Base-by-base conservation (phyloP, 2,888 invertebrate genomes). In the Calephelis perditalis region DNA sequence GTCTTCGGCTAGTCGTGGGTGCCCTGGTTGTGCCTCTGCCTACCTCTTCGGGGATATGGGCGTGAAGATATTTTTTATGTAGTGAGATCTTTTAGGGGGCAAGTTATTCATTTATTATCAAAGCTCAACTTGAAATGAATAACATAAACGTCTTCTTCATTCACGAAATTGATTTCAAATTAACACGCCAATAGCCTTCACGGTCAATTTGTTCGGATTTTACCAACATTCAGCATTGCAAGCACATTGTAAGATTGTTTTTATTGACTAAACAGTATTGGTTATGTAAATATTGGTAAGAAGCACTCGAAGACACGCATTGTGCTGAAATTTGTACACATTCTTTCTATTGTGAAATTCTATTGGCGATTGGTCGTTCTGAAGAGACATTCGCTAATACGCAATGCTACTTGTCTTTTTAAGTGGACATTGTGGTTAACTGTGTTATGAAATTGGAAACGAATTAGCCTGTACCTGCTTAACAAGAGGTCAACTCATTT, bases 141-240 rank as follows among this genome's bases (percentile, higher is more conserved):
- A 49, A 49, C 49, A 49, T 15, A 49, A 49, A 49, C 47, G 9
- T 47, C 6, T 49, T 26, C 26, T 15, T 49, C 15, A 47, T 58
- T 58, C 69, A 65, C 66, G 68, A 69, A 76, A 75, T 73, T 62
- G 64, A 67, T 72, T 68, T 67, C 65, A 72, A 73, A 74, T 75
- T 70, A 73, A 70, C 72, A 71, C 71, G 70, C 63, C 66, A 49
- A 63, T 65, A 77, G 67, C 86, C 85, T 86, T 86, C 85, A 77
- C 70, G 80, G 73, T 75, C 82, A 79, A 84, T 85, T 84, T 79
- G 79, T 76, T 72, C 68, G 73, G 76, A 76, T 81, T 79, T 49
- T 49, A 26, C 76, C 73, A 72, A 73, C 74, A 81, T 83, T 83
- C 81, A 82, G 74, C 77, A 67, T 77, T 76, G 73, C 71, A 74